Conservation (phyloP, 2,888 invertebrate species). For the Dicranocentrus wangi region DNA sequence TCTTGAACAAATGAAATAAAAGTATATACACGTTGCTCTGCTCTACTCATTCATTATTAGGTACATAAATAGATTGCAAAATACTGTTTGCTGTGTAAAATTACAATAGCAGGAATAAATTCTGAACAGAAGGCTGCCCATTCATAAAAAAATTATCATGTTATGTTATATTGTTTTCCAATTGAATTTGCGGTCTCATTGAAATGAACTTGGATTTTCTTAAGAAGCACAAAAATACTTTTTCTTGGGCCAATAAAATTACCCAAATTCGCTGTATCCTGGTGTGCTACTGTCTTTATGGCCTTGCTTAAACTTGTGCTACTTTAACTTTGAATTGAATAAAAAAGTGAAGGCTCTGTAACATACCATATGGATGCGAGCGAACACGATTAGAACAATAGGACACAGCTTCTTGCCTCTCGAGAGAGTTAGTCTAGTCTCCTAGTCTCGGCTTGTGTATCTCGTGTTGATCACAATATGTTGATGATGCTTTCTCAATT, state of each 20-base stretch:
- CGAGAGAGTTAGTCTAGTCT: too few species aligned
- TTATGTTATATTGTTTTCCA: constrained; percentile 32
- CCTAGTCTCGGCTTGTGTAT: too few species aligned
- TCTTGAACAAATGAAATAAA: constrained; percentile 28
- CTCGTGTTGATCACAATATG: not conserved
- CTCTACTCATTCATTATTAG: constrained; percentile 8
- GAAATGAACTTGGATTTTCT: constrained; percentile 51
- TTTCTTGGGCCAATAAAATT: not conserved
- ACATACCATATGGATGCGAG: constrained; percentile 44
- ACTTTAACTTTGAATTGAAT: constrained; percentile 41
- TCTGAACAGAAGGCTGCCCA: constrained; percentile 37
- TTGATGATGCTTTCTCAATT: not conserved
- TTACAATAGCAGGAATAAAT: constrained; percentile 26
- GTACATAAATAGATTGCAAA: constrained; percentile 22
- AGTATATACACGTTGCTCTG: too few species aligned
- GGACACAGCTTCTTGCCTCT: not conserved
- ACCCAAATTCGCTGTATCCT: not conserved
- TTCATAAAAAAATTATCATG: constrained; percentile 40
- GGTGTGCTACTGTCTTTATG: constrained; percentile 17
- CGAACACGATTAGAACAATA: not conserved
- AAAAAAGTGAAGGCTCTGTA: constrained; percentile 64
- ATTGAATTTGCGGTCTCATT: constrained; percentile 38
- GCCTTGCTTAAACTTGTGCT: constrained; percentile 51
- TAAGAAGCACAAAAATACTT: constrained; percentile 2
- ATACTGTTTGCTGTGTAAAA: not conserved